A percentile compares a stretch with the other conserved stretches of the same genome.
Conservation (phyloP, 1,140 invertebrate species). For the Trissolcus basalis region DNA sequence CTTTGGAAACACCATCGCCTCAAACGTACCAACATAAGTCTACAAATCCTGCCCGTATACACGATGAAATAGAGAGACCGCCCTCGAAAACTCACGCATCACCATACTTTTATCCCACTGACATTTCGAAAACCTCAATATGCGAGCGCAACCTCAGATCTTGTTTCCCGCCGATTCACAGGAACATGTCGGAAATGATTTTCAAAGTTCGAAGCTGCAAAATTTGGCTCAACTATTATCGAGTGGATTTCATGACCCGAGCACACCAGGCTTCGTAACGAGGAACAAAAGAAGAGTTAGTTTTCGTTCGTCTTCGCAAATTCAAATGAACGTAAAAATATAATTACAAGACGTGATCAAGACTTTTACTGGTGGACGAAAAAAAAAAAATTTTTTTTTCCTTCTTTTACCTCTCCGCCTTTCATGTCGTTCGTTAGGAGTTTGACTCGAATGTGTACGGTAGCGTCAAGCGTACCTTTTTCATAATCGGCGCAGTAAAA, state of each 20-base stretch:
- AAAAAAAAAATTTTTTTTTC: background rate
- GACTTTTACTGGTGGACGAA: too few species aligned
- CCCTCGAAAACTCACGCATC: constrained; percentile 36
- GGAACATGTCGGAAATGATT: background rate
- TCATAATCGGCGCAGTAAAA: background rate
- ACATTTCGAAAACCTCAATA: constrained; percentile 19
- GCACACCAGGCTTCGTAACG: too few species aligned
- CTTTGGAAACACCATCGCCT: constrained; percentile 45
- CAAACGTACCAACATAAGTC: constrained; percentile 43
- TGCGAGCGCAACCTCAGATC: constrained; percentile 11
- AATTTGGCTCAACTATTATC: background rate
- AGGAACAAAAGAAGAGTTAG: too few species aligned
- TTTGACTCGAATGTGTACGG: background rate
- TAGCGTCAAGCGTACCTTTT: background rate
- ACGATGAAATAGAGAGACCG: constrained; percentile 26
- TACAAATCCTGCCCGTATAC: constrained; percentile 41
- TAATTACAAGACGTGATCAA: too few species aligned
- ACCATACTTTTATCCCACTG: constrained; percentile 33
- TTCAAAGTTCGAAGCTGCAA: background rate
- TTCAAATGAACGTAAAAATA: too few species aligned
- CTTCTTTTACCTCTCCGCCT: too few species aligned
- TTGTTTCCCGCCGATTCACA: constrained; percentile 12
- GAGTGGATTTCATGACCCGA: too few species aligned
- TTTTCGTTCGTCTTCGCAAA: too few species aligned
- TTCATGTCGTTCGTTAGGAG: background rate